Evolutionary conservation across 2,888 invertebrate genomes (phyloP), one percentile per base, ranked within the genome.

Genomic region (Spisula subtruncata): DNA sequence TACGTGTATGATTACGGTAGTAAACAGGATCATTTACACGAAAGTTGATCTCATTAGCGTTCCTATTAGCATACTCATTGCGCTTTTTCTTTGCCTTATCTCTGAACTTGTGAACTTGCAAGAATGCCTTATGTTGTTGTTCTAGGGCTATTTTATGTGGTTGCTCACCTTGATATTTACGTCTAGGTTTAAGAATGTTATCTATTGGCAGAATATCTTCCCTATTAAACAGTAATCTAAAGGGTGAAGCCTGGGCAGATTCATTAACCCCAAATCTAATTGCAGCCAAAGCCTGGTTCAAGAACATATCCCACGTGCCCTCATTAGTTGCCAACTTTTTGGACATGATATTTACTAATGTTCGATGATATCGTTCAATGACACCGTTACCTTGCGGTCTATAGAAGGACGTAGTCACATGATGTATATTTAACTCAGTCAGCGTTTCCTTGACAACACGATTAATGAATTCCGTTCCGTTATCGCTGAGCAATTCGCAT

Each of bases 211-310:
- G 46, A 16, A 91, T 86, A 2, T 75, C 81, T 12, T 93, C 91
- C n/a, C 89, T 79, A 25, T 89, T 89, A 29, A 90, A 91, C 12
- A 93, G 29, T 10, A 92, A 66, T 29, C 46, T 89, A 60, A 91
- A 92, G 25, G 92, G 91, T 0, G 89, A 86, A 25, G 48, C 87
- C 83, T 83, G 86, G 14, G 93, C 83, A 18, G 87, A 87, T 56
- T 90, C 90, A 81, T 83, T 90, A 14, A 83, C 60, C 60, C 71
- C 87, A 66, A 91, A 93, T 16, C 90, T 41, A 14, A 92, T 86
- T 16, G 87, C 91, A 35, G 91, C 89, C 46, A 92, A 48, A 35
- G 90, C 84, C 71, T 89, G 89, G 81, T 91, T 92, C 16, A 92
- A 71, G 84, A 66, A 71, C 2, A 92, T 14, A 82, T 93, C 92